Base-by-base conservation (phyloP, 2,797 vertebrate genomes). In the Sebastes minor region DNA sequence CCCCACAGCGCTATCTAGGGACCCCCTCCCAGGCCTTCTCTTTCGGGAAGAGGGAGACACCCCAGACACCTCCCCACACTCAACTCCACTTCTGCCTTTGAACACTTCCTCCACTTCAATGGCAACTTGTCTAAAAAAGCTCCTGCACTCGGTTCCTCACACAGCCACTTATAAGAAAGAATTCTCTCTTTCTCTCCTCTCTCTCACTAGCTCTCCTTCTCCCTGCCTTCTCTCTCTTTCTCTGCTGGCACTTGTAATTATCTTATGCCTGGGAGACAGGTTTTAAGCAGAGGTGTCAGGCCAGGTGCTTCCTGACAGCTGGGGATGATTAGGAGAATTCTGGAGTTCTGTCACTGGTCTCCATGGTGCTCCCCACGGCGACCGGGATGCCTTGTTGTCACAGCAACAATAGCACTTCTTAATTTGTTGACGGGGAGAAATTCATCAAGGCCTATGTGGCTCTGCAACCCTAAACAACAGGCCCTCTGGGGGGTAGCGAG, bases 191-290 rank as follows among this genome's bases (percentile, higher is more conserved):
- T 90, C 87, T 79, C 90, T 89, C 83, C 88, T 86, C 86, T 49
- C 46, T 80, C 84, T 85, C 85, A 28, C 81, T 71, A 49, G 64
- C 88, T 91, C 86, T 91, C 86, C 80, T 82, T 86, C 89, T 91
- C 81, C 62, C 86, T 84, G 74, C 85, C 84, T 81, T 73, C 82
- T 86, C 88, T 86, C 90, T 87, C 86, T 88, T 91, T 66, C 92
- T 92, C 94, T 91, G 93, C 95, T 94, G 97, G 96, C 96, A 98
- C 97, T 97, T 99, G 98, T 99, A 99, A 99, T 99, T 98, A 99
- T 99, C 98, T 99, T 98, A 98, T 99, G 98, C 98, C 98, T 99
- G 98, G 98, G 97, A 99, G 98, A 99, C 98, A 99, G 96, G 97
- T 99, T 99, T 99, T 99, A 99, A 99, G 97, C 97, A 98, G 98